A percentile compares a stretch with the other conserved stretches of the same genome.
These are phyloP conservation scores for Drosophila arawakana DNA, from an alignment of 1,140 invertebrate species.

Conservation along the genomic window DNA sequence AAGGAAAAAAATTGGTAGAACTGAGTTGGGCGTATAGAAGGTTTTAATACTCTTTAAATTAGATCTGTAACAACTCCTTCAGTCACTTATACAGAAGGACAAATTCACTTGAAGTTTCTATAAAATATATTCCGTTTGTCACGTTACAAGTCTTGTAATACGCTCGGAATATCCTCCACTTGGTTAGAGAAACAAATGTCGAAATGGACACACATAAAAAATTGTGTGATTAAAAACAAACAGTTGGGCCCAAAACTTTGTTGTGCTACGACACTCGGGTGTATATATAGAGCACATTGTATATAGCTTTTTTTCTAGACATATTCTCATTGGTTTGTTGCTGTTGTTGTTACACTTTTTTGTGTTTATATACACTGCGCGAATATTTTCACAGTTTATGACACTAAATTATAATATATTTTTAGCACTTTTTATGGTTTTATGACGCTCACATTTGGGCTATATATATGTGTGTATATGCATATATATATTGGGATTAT, in stretches of 20 bases:
- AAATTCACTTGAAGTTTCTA: neutral
- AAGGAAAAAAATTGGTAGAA: neutral
- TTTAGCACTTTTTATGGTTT: constrained; percentile 26
- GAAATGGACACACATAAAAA: constrained; percentile 12
- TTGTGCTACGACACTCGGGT: constrained; percentile 1
- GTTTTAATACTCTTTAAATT: constrained; percentile 1
- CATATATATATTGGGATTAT: neutral
- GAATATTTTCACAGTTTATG: constrained; percentile 28
- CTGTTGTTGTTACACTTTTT: neutral
- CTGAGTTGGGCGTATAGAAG: neutral
- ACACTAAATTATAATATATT: constrained; percentile 20
- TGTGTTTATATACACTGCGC: constrained; percentile 8
- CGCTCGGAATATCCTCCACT: neutral
- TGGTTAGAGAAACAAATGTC: constrained; percentile 5
- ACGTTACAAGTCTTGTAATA: neutral
- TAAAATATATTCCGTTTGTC: neutral
- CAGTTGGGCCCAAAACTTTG: constrained; percentile 23
- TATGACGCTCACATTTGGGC: constrained; percentile 4
- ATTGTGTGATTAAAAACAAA: constrained; percentile 25
- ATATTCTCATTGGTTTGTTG: constrained; percentile 11
- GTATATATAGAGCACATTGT: constrained; percentile 21
- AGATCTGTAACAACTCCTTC: neutral
- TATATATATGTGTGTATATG: neutral
- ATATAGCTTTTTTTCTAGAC: constrained; percentile 10
- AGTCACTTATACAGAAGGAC: no score